Evolutionary conservation across 2,888 invertebrate genomes (phyloP).

Genomic region (Seira musarum): DNA sequence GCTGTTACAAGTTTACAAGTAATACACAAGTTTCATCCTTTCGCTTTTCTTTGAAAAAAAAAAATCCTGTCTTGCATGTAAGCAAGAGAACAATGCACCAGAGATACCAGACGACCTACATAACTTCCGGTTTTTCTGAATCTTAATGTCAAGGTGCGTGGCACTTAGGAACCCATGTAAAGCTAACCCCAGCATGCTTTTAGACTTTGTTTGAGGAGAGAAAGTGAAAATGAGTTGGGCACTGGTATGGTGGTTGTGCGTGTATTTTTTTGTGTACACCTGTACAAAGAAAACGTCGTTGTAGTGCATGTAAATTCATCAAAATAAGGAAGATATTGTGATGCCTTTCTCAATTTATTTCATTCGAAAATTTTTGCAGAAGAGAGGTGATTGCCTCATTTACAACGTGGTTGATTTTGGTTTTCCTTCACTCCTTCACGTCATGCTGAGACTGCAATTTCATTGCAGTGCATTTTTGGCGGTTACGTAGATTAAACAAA

Average conservation of each 20-base stretch:
- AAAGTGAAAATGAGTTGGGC: neutral
- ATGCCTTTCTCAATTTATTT: neutral
- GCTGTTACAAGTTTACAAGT: slow-evolving; percentile 10
- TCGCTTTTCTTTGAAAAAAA: slow-evolving; percentile 34
- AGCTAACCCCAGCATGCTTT: slow-evolving; percentile 22
- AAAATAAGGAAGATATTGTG: neutral
- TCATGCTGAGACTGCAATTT: no score
- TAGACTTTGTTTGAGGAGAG: neutral
- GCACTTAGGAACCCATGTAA: slow-evolving; percentile 41
- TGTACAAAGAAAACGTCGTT: neutral
- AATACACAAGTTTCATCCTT: slow-evolving; percentile 19
- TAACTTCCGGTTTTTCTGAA: slow-evolving; percentile 69
- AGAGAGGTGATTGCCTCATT: no score
- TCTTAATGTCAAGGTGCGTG: slow-evolving; percentile 66
- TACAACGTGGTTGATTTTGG: no score
- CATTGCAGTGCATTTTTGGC: no score
- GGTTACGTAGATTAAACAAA: no score
- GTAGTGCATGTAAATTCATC: neutral
- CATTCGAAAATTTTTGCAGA: no score
- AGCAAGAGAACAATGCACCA: slow-evolving; percentile 41
- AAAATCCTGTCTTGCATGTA: slow-evolving; percentile 15
- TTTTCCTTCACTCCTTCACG: no score
- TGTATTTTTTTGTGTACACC: neutral
- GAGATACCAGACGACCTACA: slow-evolving; percentile 64
- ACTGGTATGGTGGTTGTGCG: neutral